Base-by-base conservation (phyloP, 2,113 vertebrate species). In the Caretta caretta region DNA sequence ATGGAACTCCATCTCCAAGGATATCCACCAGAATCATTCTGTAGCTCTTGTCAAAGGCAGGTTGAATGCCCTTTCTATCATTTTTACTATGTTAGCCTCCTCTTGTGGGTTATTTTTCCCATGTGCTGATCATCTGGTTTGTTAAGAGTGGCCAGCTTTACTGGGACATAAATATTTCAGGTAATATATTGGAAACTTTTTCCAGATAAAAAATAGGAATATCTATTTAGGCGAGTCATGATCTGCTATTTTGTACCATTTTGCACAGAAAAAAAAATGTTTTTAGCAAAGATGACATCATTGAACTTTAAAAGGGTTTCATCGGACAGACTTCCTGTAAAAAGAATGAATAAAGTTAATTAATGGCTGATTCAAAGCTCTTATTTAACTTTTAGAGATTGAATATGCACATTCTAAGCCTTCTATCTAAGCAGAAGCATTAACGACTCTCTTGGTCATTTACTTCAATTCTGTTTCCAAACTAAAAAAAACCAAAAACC, bases 1-100 rank as follows among this genome's bases (percentile, higher is more conserved):
- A 17, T 69, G 35, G 35, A 69, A 69, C 62, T 69, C 35, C 35
- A n/a, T n/a, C 17, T 19, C 31, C n/a, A 59, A 82, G 72, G 86
- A 90, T 69, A 8, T 62, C 10, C 14, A 53, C 35, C 35, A 25
- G 50, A 50, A 81, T 20, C 35, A 25, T 53, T 81, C 50, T 38
- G 50, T 24, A 54, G 80, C 38, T 8, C 14, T 57, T 46, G 13
- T 10, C 53, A 46, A 57, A 27, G 24, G 11, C 24, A 14, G 3
- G 62, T 22, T 2, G 3, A 7, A 46, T 42, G 65, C 20, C 85
- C 16, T 83, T 80, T 86, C 46, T 59, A 31, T 24, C 38, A 81
- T 53, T 69, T 69, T 35, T 5, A 57, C 31, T 4, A 78, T 19
- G 17, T 0, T 0, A 92, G 50, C 14, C 17, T 83, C 79, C 56